These are phyloP conservation scores for Rousettus madagascariensis DNA, from an alignment of 2,797 vertebrate genomes.

Conservation along the genomic window DNA sequence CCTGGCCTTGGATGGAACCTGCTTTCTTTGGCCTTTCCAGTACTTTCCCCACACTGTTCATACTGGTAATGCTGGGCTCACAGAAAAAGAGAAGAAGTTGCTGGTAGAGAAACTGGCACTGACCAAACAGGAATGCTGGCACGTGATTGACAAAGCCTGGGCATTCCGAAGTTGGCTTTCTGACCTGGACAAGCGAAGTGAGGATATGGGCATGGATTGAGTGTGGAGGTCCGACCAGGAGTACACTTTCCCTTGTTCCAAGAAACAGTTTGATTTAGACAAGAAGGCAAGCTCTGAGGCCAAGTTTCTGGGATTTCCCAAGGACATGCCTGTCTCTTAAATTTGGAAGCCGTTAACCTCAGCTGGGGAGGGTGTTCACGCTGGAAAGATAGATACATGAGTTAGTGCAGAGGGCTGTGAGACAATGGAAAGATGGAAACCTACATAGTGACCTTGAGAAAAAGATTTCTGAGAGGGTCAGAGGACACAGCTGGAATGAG, in stretches of 20 bases:
- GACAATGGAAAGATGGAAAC: background rate
- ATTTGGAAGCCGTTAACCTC: background rate
- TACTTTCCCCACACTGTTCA: background rate
- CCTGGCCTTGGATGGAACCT: background rate
- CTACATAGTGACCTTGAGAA: background rate
- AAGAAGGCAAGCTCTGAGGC: background rate
- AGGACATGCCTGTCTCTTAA: background rate
- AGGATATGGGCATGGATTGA: background rate
- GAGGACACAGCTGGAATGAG: background rate
- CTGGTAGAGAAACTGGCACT: background rate
- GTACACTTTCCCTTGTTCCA: background rate
- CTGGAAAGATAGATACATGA: background rate
- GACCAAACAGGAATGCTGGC: background rate
- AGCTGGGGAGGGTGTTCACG: background rate
- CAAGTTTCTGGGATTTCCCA: background rate
- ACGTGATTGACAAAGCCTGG: background rate
- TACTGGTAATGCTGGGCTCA: background rate
- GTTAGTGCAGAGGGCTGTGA: background rate
- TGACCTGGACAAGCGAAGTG: background rate
- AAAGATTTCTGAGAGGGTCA: background rate
- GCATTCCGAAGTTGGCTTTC: background rate
- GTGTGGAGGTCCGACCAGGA: background rate
- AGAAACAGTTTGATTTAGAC: background rate
- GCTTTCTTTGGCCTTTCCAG: background rate
- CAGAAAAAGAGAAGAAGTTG: background rate